A percentile compares a stretch with the other conserved stretches of the same genome.
Conservation (phyloP, 2,888 invertebrate species). For the Luperina nickerlii region DNA sequence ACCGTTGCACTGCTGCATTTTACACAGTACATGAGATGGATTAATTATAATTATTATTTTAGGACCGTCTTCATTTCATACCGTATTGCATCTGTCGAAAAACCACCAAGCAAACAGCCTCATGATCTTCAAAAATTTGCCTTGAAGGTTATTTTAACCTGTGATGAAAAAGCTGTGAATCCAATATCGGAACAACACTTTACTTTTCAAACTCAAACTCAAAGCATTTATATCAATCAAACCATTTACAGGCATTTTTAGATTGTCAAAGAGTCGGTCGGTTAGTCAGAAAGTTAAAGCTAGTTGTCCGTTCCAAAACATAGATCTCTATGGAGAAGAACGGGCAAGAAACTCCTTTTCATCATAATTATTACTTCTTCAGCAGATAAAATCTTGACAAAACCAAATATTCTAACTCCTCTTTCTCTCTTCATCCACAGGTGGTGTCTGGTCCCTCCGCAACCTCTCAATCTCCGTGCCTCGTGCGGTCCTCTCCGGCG, state of each 20-base stretch:
- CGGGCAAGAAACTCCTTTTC: not conserved
- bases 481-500: conserved; percentile 89
- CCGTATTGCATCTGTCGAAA: not conserved
- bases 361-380: not conserved
- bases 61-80: not conserved
- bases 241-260: not conserved
- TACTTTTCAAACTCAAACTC: not conserved
- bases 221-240: not conserved
- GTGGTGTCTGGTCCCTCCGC: conserved; percentile 87
- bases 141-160: not conserved
- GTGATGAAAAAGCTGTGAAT: not conserved
- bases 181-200: not conserved
- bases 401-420: not conserved
- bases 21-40: not conserved
- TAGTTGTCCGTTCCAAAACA: not conserved
- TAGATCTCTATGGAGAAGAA: not conserved
- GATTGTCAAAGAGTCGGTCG: not conserved
- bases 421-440: conserved; percentile 68
- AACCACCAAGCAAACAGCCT: too few species aligned
- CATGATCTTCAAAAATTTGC: not conserved
- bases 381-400: not conserved
- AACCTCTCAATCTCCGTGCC: conserved; percentile 89
- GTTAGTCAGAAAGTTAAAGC: not conserved
- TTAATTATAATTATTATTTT: not conserved
- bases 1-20: too few species aligned